These are phyloP conservation scores for Gallinago media DNA, from an alignment of 2,113 vertebrate species.

Conservation along the genomic window DNA sequence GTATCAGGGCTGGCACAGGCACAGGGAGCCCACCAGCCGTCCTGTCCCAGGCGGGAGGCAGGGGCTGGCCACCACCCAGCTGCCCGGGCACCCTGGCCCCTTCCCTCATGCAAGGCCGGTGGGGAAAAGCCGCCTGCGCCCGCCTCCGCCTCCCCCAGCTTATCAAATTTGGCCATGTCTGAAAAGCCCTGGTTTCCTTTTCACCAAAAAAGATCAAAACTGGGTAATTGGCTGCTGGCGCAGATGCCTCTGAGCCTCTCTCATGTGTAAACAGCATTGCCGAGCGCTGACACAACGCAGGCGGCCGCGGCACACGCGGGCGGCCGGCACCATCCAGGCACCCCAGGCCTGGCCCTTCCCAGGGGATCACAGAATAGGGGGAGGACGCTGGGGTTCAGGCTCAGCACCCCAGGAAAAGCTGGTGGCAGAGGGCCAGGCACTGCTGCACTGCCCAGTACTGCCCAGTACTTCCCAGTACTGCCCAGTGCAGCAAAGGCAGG, in stretches of 20 bases:
- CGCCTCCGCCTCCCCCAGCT: neutral
- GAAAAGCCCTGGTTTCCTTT: constrained; percentile 68
- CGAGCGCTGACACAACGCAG: constrained; percentile 66
- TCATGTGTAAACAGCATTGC: constrained; percentile 75
- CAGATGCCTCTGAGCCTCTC: constrained; percentile 67
- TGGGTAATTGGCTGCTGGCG: constrained; percentile 62
- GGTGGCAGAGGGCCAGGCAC: accelerated
- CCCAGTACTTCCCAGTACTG: no score
- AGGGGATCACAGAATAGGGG: neutral
- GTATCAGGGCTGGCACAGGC: accelerated
- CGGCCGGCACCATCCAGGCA: neutral
- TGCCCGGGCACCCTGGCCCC: accelerated
- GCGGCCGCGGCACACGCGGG: neutral
- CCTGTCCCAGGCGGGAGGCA: neutral
- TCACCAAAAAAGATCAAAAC: constrained; percentile 79
- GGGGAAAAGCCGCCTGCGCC: neutral
- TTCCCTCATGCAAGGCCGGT: accelerated
- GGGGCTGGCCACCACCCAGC: neutral
- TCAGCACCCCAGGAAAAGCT: neutral
- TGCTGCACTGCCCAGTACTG: accelerated
- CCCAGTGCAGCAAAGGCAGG: neutral
- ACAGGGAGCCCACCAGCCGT: accelerated
- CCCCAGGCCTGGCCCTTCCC: neutral
- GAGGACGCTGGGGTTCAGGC: neutral
- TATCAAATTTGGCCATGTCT: constrained; percentile 73